Percentiles rank a stretch among this genome's conserved stretches.
Evolutionary conservation across 2,888 invertebrate genomes (phyloP).

Genomic region (Zhuqinia jingwanae): DNA sequence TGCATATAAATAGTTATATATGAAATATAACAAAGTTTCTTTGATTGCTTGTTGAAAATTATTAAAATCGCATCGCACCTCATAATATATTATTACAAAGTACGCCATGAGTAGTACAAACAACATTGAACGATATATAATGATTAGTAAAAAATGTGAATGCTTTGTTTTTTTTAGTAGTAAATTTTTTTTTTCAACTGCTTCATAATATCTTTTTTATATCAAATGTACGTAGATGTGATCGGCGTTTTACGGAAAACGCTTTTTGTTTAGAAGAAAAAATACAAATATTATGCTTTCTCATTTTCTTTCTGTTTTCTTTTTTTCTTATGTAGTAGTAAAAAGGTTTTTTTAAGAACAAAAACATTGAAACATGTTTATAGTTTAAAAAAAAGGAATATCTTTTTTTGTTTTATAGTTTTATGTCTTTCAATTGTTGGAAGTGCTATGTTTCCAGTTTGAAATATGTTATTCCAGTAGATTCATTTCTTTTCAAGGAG

Average conservation of each 20-base stretch:
- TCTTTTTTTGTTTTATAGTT: background rate
- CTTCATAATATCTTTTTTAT: background rate
- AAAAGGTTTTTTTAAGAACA: background rate
- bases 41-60: background rate
- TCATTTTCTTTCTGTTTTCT: background rate
- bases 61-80: background rate
- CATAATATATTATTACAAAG: background rate
- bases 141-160: slow-evolving; percentile 27
- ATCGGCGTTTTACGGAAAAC: slow-evolving; percentile 2
- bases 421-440: slow-evolving; percentile 68
- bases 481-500: background rate
- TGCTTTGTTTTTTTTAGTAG: slow-evolving; percentile 6
- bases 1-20: background rate
- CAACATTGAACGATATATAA: slow-evolving; percentile 1
- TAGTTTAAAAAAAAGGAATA: background rate
- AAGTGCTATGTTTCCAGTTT: slow-evolving; percentile 69
- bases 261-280: background rate
- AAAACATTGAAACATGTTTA: slow-evolving; percentile 3
- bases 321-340: background rate
- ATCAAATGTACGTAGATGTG: background rate
- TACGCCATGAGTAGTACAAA: slow-evolving; percentile 10
- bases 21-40: background rate
- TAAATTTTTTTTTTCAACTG: background rate
- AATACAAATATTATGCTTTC: slow-evolving; percentile 11
- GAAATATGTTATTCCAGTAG: slow-evolving; percentile 51